A percentile compares a stretch with the other conserved stretches of the same genome.
These are phyloP conservation scores for Carcharodon carcharias DNA, from an alignment of 2,797 vertebrate species.

Conservation along the genomic window DNA sequence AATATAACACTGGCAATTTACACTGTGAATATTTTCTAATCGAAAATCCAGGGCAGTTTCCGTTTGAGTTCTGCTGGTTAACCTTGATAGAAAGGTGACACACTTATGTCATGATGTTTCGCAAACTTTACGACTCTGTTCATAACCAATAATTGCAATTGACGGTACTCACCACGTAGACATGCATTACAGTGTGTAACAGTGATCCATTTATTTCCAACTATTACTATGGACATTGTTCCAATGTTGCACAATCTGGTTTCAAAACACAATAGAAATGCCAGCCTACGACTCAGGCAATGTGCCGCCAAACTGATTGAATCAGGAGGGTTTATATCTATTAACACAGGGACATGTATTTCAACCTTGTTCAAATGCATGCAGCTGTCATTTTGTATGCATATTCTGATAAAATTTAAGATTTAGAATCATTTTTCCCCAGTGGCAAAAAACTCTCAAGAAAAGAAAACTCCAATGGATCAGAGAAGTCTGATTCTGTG, in stretches of 20 bases:
- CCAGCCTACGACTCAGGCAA: neutral
- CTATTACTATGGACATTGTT: neutral
- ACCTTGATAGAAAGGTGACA: neutral
- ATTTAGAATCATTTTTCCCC: neutral
- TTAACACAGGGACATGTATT: neutral
- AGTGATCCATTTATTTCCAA: neutral
- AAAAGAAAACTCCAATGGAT: neutral
- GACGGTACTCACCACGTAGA: neutral
- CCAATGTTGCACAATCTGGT: neutral
- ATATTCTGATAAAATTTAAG: neutral
- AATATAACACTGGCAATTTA: neutral
- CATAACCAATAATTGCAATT: too few relatives aligned
- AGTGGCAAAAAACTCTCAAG: neutral
- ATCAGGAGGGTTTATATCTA: neutral
- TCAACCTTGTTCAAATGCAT: neutral
- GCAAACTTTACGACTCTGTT: neutral
- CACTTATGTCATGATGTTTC: neutral
- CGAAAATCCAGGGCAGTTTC: neutral
- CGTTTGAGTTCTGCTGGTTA: neutral
- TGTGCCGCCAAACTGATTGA: neutral
- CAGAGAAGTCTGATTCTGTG: conserved; percentile 10
- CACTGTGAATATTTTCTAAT: neutral
- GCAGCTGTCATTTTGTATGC: neutral
- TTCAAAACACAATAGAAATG: neutral
- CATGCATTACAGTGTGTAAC: neutral